Conservation (phyloP, 2,797 vertebrate species). For the Triplophysa bombifrons region DNA sequence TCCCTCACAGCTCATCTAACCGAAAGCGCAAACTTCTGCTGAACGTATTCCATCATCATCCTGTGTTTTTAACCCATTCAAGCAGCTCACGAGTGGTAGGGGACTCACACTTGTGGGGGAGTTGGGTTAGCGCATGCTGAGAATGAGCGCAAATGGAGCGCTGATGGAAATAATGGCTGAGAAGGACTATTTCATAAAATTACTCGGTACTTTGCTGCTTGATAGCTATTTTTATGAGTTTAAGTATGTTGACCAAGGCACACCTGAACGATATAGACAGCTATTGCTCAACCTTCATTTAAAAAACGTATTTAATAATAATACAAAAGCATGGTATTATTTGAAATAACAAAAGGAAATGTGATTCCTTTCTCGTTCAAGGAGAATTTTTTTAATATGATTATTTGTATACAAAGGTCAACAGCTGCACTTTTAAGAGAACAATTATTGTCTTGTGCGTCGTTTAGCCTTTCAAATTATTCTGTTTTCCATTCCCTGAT, state of each 20-base stretch:
- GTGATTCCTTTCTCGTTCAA: neutral
- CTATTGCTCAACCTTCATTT: neutral
- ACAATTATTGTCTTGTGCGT: neutral
- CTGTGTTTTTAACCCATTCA: conserved; percentile 6
- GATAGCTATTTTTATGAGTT: neutral
- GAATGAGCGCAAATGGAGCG: conserved; percentile 4
- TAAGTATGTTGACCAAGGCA: neutral
- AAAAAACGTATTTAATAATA: neutral
- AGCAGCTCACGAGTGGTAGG: neutral
- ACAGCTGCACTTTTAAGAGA: neutral
- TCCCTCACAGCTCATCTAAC: conserved; percentile 54
- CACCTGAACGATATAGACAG: neutral
- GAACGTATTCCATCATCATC: conserved; percentile 5
- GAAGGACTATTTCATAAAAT: conserved; percentile 15
- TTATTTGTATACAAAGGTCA: neutral
- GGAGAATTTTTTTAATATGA: neutral
- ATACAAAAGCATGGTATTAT: neutral
- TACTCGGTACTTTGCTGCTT: neutral
- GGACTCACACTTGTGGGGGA: neutral
- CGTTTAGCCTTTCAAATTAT: neutral
- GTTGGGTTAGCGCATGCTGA: conserved; percentile 25
- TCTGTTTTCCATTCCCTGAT: neutral
- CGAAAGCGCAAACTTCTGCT: conserved; percentile 12
- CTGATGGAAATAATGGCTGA: conserved; percentile 2
- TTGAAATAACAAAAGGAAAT: neutral